Evolutionary conservation across 2,113 vertebrate genomes (phyloP), one percentile per base, ranked within the genome.

Genomic region (Pantherophis guttatus): DNA sequence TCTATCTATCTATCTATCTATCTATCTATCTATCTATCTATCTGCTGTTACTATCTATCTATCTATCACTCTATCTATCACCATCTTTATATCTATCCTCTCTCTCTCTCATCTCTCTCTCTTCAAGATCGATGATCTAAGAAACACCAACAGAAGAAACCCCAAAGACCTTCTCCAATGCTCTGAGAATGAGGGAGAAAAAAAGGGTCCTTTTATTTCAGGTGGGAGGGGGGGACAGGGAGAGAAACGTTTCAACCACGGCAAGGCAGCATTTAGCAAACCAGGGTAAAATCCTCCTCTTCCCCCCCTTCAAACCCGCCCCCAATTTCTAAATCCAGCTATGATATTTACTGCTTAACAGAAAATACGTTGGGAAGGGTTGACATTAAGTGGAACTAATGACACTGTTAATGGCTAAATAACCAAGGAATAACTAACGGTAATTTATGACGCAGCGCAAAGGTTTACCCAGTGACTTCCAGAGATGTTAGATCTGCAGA

Each of bases 381-480:
- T 97, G 97, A 97, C 97, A 95, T 97, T 98, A 98, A 98, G 97
- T 97, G 97, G 97, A 98, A 98, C 97, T 98, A 98, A 98, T 98
- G 98, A 97, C 96, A 96, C 97, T 97, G 96, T 98, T 93, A 98
- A 98, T 96, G 96, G 97, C 97, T 97, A 97, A 98, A 97, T 98
- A 98, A 98, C 97, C 97, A 98, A 98, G 97, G 97, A 97, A 97
- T 98, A 98, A 98, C 97, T 96, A 97, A 94, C 94, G 95, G 93
- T 97, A 98, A 98, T 98, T 98, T 98, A 98, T 97, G 97, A 95
- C 95, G 94, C 97, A 95, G 96, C 93, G 93, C 94, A 39, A 97
- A 95, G 94, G 88, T 91, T 92, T 3, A 90, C 29, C 93, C 91
- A 96, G 97, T 96, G 97, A 97, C 97, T 95, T 95, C 93, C 87